Conservation (phyloP, 2,113 vertebrate species). For the Notothenia coriiceps region DNA sequence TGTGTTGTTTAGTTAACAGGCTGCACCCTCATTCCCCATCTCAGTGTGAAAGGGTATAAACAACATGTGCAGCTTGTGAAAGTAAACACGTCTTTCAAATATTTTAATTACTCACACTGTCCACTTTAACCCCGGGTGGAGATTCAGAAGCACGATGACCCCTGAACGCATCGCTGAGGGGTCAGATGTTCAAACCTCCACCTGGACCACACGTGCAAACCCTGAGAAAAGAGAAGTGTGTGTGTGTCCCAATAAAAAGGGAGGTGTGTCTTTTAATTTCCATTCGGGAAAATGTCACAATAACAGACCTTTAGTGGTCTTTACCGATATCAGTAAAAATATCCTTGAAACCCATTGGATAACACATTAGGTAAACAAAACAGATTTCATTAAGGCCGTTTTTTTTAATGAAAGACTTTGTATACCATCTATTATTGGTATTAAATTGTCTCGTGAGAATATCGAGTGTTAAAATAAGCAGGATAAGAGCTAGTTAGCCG, state of each 20-base stretch:
- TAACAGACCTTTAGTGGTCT: no score
- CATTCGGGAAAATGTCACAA: no score
- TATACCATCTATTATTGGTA: no score
- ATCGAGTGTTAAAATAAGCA: no score
- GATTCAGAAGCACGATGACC: background rate
- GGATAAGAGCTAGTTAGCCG: no score
- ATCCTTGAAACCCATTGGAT: no score
- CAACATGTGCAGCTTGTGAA: slow-evolving; percentile 16
- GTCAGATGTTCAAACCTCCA: slow-evolving; percentile 31
- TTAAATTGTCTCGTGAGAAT: no score
- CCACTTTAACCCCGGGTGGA: slow-evolving; percentile 6
- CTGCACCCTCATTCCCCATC: background rate
- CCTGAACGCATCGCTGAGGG: slow-evolving; percentile 17
- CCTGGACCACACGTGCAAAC: slow-evolving; percentile 57
- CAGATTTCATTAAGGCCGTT: no score
- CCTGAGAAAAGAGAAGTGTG: background rate
- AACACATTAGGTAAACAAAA: no score
- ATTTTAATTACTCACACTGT: no score
- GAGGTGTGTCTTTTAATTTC: slow-evolving; percentile 5
- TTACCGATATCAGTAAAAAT: no score
- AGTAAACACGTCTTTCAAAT: slow-evolving; percentile 11
- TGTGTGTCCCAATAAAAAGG: background rate
- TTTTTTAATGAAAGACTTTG: no score
- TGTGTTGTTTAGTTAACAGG: slow-evolving; percentile 2
- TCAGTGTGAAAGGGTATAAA: slow-evolving; percentile 14